phyloP scores from a whole-genome alignment of 23 tunicate genomes.

The Clavelina lepadiformis region DNA sequence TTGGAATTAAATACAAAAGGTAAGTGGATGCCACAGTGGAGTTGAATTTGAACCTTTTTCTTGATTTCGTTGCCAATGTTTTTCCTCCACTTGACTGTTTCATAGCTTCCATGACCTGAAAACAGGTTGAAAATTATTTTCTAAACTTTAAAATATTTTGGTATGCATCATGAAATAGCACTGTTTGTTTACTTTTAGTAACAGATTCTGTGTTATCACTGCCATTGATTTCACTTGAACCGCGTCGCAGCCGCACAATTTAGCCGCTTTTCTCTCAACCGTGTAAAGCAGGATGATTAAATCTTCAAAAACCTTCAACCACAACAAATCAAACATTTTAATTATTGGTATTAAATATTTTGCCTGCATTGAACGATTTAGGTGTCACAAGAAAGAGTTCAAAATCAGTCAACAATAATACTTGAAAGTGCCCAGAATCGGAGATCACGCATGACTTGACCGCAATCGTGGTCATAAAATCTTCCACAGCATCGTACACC shows the following conservation, averaged over 20 bases:
- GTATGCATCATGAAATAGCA: background rate
- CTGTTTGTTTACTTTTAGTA: conserved; percentile 16
- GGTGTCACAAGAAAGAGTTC: no score
- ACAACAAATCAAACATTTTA: background rate
- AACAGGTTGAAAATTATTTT: background rate
- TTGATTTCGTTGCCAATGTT: no score
- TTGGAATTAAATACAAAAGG: no score
- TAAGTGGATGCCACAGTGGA: no score
- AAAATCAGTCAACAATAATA: background rate
- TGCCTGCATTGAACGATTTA: background rate
- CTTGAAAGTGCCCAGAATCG: conserved; percentile 85
- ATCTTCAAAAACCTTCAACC: conserved; percentile 71
- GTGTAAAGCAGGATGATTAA: conserved; percentile 43
- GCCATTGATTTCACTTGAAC: conserved; percentile 13
- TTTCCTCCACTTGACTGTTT: conserved; percentile 46
- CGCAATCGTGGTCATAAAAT: conserved; percentile 57
- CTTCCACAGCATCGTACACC: conserved; percentile 49
- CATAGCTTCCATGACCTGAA: conserved; percentile 66
- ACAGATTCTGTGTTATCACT: conserved; percentile 23
- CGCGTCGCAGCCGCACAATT: background rate
- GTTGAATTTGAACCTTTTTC: no score
- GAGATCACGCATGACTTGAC: conserved; percentile 71
- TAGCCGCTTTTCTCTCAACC: conserved; percentile 28
- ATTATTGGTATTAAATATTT: background rate
- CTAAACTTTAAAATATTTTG: background rate